Evolutionary conservation across 2,888 invertebrate genomes (phyloP).

Genomic region (Heteropelma amictum): DNA sequence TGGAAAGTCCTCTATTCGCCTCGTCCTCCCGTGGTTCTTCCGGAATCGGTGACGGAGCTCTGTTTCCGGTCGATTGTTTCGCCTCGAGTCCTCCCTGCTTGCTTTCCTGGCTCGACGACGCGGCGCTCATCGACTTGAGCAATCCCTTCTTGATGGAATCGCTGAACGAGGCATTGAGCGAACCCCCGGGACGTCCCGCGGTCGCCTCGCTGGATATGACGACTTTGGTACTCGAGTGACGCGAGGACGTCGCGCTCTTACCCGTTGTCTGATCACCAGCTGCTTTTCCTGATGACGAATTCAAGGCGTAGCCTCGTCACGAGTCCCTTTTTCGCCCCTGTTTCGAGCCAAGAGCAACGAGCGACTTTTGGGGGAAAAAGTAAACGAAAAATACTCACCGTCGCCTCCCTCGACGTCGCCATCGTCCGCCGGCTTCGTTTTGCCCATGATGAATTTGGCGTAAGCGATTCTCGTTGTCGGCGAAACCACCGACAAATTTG

Average conservation of each 20-base stretch:
- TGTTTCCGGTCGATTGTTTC: slow-evolving; percentile 28
- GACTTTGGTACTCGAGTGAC: slow-evolving; percentile 59
- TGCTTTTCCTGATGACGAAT: slow-evolving; percentile 19
- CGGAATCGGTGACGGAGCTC: slow-evolving; percentile 81
- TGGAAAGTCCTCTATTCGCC: slow-evolving; percentile 69
- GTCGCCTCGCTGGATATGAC: slow-evolving; percentile 30
- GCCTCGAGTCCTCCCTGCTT: not conserved
- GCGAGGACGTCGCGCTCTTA: slow-evolving; percentile 37
- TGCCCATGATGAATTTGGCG: slow-evolving; percentile 91
- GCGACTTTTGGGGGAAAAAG: not conserved
- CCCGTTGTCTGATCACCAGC: not conserved
- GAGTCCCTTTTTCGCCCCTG: too few species aligned
- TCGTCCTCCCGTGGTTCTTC: slow-evolving; percentile 81
- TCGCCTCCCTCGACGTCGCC: slow-evolving; percentile 27
- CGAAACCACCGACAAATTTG: slow-evolving; percentile 86
- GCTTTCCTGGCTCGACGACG: slow-evolving; percentile 59
- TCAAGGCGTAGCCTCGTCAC: not conserved
- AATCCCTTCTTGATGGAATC: slow-evolving; percentile 65
- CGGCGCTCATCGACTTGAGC: slow-evolving; percentile 62
- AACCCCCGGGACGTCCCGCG: slow-evolving; percentile 22
- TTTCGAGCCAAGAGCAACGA: too few species aligned
- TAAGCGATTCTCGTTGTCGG: slow-evolving; percentile 90
- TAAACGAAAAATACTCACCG: slow-evolving; percentile 10
- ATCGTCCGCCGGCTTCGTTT: slow-evolving; percentile 77
- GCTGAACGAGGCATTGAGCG: slow-evolving; percentile 46